These are phyloP conservation scores for Microplitis demolitor DNA, from an alignment of 1,140 invertebrate genomes.

Conservation along the genomic window DNA sequence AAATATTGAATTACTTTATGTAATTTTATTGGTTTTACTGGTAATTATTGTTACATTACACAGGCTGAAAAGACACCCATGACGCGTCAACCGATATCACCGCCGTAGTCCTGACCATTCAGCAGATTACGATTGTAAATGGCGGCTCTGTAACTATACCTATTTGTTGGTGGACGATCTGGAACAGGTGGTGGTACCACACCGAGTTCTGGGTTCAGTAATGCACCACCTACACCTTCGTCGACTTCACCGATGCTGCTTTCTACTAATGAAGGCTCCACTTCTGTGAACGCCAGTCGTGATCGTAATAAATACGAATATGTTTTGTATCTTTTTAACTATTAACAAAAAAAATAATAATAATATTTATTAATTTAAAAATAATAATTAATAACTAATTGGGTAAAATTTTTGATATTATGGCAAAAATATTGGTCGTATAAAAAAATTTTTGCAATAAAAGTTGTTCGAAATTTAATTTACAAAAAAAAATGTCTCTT, in stretches of 20 bases:
- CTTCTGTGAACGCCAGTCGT: constrained; percentile 69
- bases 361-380: too few species aligned
- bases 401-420: too few species aligned
- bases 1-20: too few species aligned
- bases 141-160: constrained; percentile 81
- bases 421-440: too few species aligned
- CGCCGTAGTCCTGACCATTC: constrained; percentile 63
- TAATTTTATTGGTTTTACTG: background rate
- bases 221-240: constrained; percentile 62
- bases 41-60: constrained; percentile 65
- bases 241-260: constrained; percentile 80
- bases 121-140: constrained; percentile 70
- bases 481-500: too few species aligned
- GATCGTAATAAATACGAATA: constrained; percentile 82
- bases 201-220: constrained; percentile 52
- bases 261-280: constrained; percentile 69
- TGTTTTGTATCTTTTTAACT: constrained; percentile 87
- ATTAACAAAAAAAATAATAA: constrained; percentile 46
- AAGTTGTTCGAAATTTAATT: too few species aligned
- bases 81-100: constrained; percentile 77
- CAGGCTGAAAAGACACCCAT: constrained; percentile 79
- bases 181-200: constrained; percentile 60
- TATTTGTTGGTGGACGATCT: constrained; percentile 69
- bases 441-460: too few species aligned
- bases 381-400: too few species aligned